Percentiles rank a stretch among this genome's conserved stretches.
These are phyloP conservation scores for Hepsetus odoe DNA, from an alignment of 2,113 vertebrate species.

Conservation along the genomic window DNA sequence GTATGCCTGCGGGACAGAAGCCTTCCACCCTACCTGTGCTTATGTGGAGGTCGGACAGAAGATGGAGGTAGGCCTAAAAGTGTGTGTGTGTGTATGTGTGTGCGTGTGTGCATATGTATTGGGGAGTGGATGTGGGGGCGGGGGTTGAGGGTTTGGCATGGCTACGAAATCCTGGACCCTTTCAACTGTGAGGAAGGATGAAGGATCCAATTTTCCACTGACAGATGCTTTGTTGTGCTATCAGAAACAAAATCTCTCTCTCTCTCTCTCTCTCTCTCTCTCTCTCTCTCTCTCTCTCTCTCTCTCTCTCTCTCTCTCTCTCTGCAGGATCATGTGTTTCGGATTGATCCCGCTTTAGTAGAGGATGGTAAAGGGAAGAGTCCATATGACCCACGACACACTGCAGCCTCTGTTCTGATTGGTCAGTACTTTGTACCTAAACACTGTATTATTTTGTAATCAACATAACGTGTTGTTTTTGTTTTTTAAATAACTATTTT, in stretches of 20 bases:
- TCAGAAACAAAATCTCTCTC: conserved; percentile 7
- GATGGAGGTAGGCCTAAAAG: conserved; percentile 80
- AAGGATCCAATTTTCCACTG: conserved; percentile 27
- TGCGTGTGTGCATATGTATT: not conserved
- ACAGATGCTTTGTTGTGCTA: not conserved
- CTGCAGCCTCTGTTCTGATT: conserved; percentile 86
- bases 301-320: conserved; percentile 1
- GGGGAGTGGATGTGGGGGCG: not conserved
- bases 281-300: not conserved
- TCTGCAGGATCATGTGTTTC: conserved; percentile 85
- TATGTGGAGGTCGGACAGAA: conserved; percentile 88
- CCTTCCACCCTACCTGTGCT: conserved; percentile 92
- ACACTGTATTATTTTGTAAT: too few relatives aligned
- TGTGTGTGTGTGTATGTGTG: not conserved
- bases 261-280: conserved; percentile 7
- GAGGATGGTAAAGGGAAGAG: conserved; percentile 97
- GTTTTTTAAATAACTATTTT: too few relatives aligned
- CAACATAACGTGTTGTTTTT: too few relatives aligned
- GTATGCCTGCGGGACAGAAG: conserved; percentile 91
- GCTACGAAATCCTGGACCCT: not conserved
- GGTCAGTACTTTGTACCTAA: conserved; percentile 74
- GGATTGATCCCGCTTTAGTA: conserved; percentile 72
- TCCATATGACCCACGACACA: conserved; percentile 89
- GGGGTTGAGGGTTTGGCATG: not conserved
- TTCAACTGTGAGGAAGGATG: not conserved